These are phyloP conservation scores for Manduca sexta DNA, from an alignment of 1,140 invertebrate genomes.

Conservation along the genomic window DNA sequence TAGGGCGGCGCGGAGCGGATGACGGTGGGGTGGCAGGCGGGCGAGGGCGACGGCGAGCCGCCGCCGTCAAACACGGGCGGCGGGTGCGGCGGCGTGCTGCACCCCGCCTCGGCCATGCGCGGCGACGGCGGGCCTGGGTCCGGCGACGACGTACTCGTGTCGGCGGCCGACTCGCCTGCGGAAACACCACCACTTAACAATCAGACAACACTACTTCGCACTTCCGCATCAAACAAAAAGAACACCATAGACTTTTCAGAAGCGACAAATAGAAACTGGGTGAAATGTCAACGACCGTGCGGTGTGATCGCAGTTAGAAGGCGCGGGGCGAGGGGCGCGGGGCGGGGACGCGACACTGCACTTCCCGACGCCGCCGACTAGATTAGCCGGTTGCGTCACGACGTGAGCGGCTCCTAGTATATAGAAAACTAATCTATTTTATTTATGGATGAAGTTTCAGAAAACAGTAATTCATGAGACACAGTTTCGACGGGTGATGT, in stretches of 20 bases:
- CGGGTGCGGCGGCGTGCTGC: slow-evolving; percentile 67
- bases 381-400: slow-evolving; percentile 71
- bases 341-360: slow-evolving; percentile 70
- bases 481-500: too few relatives aligned
- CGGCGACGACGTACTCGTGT: slow-evolving; percentile 90
- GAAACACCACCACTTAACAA: slow-evolving; percentile 38
- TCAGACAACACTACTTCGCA: slow-evolving; percentile 21
- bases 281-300: slow-evolving; percentile 70
- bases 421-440: slow-evolving; percentile 52
- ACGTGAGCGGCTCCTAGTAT: slow-evolving; percentile 43
- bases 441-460: slow-evolving; percentile 23
- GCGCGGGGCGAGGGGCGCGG: slow-evolving; percentile 56
- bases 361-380: slow-evolving; percentile 70
- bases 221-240: slow-evolving; percentile 34
- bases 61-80: slow-evolving; percentile 69
- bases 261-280: slow-evolving; percentile 69
- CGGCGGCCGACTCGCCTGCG: slow-evolving; percentile 90
- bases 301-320: slow-evolving; percentile 54
- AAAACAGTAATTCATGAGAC: slow-evolving; percentile 3
- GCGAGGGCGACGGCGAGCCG: slow-evolving; percentile 67
- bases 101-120: slow-evolving; percentile 76
- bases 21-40: slow-evolving; percentile 66
- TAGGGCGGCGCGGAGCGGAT: slow-evolving; percentile 73
- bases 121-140: slow-evolving; percentile 87
- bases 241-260: slow-evolving; percentile 53